Percentiles rank a stretch among this genome's conserved stretches.
These are phyloP conservation scores for Zoanthus gigantus DNA, from an alignment of 92 coral and sea anemone species.

Conservation along the genomic window DNA sequence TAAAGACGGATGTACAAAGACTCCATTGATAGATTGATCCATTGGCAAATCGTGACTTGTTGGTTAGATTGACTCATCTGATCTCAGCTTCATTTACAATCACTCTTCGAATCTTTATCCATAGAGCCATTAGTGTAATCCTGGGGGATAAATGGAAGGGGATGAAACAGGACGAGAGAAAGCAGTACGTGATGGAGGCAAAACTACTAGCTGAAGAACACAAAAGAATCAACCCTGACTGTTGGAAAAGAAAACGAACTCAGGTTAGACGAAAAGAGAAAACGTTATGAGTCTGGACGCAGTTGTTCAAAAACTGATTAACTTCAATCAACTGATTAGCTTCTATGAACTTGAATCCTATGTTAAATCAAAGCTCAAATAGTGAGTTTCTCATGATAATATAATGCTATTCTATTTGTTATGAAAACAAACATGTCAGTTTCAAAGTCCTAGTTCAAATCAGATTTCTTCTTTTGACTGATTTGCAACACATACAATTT, in stretches of 20 bases:
- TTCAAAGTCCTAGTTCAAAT: too few species aligned
- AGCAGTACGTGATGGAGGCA: conserved; percentile 83
- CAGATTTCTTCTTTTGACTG: too few species aligned
- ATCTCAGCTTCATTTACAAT: background rate
- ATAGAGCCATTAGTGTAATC: conserved; percentile 97
- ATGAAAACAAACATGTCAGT: too few species aligned
- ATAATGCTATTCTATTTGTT: too few species aligned
- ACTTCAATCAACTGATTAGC: too few species aligned
- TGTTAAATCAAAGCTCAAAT: too few species aligned
- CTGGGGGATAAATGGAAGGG: conserved; percentile 96
- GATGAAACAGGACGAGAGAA: conserved; percentile 83
- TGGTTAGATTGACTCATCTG: background rate
- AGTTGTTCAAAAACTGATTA: too few species aligned
- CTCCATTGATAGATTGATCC: background rate
- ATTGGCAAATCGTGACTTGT: background rate
- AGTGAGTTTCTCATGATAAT: too few species aligned
- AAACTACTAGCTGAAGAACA: conserved; percentile 95
- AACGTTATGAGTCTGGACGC: background rate
- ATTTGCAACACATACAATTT: too few species aligned
- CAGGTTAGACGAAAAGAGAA: conserved; percentile 20
- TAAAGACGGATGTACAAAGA: background rate
- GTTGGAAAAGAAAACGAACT: conserved; percentile 96
- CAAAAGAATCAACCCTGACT: conserved; percentile 93
- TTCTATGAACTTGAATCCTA: too few species aligned
- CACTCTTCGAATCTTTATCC: background rate